Percentiles rank a stretch among this genome's conserved stretches.
Evolutionary conservation across 2,113 vertebrate genomes (phyloP).

Genomic region (Pachyramphus minor): DNA sequence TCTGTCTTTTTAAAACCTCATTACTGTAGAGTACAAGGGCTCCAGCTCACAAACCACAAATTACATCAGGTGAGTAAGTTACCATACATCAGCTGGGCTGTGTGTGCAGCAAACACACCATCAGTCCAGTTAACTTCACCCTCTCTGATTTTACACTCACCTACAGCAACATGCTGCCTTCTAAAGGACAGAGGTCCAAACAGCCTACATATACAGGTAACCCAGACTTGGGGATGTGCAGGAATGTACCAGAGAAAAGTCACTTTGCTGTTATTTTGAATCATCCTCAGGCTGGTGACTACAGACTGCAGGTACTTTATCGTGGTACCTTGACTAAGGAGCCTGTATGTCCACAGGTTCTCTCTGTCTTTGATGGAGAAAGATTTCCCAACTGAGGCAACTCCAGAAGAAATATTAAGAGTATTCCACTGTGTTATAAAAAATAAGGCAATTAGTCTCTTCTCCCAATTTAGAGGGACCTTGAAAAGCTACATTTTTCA

Average conservation of each 20-base stretch:
- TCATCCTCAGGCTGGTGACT: neutral
- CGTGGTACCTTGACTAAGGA: neutral
- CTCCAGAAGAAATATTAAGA: neutral
- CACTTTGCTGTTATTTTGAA: neutral
- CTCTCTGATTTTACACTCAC: neutral
- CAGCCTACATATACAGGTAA: neutral
- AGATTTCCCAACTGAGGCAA: neutral
- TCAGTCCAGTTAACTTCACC: neutral
- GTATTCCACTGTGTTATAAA: neutral
- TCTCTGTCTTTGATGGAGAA: neutral
- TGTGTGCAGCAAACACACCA: neutral
- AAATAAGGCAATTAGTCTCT: neutral
- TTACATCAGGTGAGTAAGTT: constrained; percentile 48
- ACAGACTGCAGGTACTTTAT: neutral
- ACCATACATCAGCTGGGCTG: constrained; percentile 16
- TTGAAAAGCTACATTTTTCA: neutral
- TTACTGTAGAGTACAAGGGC: neutral
- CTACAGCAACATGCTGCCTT: neutral
- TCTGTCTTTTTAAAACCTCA: constrained; percentile 57
- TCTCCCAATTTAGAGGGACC: neutral
- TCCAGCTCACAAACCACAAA: constrained; percentile 44
- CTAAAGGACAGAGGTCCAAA: neutral
- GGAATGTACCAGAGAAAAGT: neutral
- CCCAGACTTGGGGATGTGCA: neutral
- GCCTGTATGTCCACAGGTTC: neutral